phyloP scores from a whole-genome alignment of 1,140 invertebrate genomes.

The Plodia interpunctella region DNA sequence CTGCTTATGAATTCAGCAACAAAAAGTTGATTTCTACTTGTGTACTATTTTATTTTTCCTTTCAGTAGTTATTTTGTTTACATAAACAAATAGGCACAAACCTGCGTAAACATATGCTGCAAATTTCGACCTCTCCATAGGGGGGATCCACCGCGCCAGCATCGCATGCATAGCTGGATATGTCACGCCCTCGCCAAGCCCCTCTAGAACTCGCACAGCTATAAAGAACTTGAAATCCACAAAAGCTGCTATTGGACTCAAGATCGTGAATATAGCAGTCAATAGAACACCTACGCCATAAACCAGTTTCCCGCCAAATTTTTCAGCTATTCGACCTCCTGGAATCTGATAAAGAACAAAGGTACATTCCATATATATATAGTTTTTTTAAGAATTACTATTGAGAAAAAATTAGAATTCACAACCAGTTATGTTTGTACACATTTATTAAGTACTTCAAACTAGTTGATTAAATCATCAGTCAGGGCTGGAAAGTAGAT shows the following conservation, averaged over 20 bases:
- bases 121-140: slow-evolving; percentile 87
- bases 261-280: slow-evolving; percentile 86
- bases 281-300: slow-evolving; percentile 87
- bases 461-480: no score
- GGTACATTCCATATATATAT: neutral
- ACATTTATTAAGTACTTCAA: no score
- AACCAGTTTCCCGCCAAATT: slow-evolving; percentile 87
- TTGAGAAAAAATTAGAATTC: no score
- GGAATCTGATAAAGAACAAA: slow-evolving; percentile 80
- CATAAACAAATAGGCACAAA: slow-evolving; percentile 46
- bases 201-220: slow-evolving; percentile 87
- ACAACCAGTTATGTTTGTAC: no score
- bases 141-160: slow-evolving; percentile 89
- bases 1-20: no score
- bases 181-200: slow-evolving; percentile 91
- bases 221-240: slow-evolving; percentile 85
- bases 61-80: no score
- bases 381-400: no score
- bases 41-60: no score
- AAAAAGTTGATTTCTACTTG: no score
- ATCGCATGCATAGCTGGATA: slow-evolving; percentile 91
- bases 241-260: slow-evolving; percentile 85
- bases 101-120: slow-evolving; percentile 88
- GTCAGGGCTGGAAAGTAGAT: no score
- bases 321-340: slow-evolving; percentile 88